Evolutionary conservation across 2,888 invertebrate species (phyloP), one percentile per base, ranked within the genome.

Genomic region (Drosophila quinaria): DNA sequence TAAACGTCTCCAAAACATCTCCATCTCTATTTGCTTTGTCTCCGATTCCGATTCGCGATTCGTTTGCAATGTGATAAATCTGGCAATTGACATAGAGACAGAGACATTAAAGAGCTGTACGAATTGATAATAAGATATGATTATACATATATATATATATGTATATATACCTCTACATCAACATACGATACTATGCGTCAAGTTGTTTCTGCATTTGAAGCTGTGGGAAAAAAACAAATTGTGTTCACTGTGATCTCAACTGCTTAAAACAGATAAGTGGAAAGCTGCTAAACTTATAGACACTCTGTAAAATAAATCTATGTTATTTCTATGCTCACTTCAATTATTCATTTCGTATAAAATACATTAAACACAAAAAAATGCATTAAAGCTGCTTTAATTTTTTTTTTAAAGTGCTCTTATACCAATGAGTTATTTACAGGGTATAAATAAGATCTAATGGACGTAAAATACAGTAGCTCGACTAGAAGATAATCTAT

Each of bases 61-160:
- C 49, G 22, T 22, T 22, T 22, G 22, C 22, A 22, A 35, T 79
- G 52, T 83, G 71, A 81, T 87, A 84, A 84, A 89, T 84, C 87
- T 89, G 72, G 66, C 77, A 86, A 79, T 86, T 74, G 81, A 51
- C 75, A 63, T 9, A 50, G 58, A 51, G 58, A 74, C 67, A 37
- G n/a, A 37, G 55, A 65, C 67, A 70, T 51, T 61, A 55, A 55
- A 60, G 60, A 51, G 66, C 39, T 65, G 72, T 74, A 64, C 59
- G 67, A 8, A 4, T 75, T 75, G 86, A 81, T 84, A 81, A 71
- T 78, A 46, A 33, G 66, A 76, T 65, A 71, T 75, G 61, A 72
- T 52, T 19, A 22, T 46, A 17, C 33, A 15, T 29, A 54, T 46
- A 51, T 39, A 58, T 25, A 11, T 35, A 46, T 46, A 17, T 46